Base-by-base conservation (phyloP, 2,888 invertebrate species). In the Dermolepida albohirtum region DNA sequence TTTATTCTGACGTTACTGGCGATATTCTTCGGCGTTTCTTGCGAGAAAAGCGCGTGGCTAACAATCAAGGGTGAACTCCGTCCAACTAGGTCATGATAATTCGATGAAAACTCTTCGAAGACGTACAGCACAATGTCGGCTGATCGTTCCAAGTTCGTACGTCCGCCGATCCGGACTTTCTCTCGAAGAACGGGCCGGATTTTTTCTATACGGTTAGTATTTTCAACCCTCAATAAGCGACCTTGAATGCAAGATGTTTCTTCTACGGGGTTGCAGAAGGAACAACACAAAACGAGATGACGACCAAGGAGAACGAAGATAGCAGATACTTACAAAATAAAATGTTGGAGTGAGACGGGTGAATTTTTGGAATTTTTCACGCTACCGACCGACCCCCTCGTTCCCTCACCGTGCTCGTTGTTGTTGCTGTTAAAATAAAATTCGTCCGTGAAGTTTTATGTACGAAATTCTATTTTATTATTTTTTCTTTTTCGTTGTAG, bases 221-320 rank as follows among this genome's bases (percentile, higher is more conserved):
- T 77, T 75, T 72, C 81, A 78, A 81, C 82, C 82, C 82, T 81
- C 78, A 76, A 76, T 74, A 73, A 73, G 69, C 71, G 82, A 73
- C 82, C 82, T 82, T 82, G 79, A 77, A 75, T 64, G 75, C 77
- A 80, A 80, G 80, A 79, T 78, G 80, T 77, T 64, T 78, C 74
- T 73, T 74, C 55, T 43, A 64, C 51, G 64, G 52, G 52, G 52
- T 62, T 57, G 50, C 34, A 66, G 68, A 68, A 63, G 44, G 55
- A 43, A 12, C 41, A 34, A 41, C 16, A 63, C 64, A 54, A 64
- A 43, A 52, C 41, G 51, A 64, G 52, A 51, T 52, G 64, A 52
- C 41, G 64, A 29, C 39, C 27, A 43, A 17, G 41, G 5, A 8
- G 27, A 59, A 44, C 44, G 27, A 17, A 11, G 54, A 54, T 12